Conservation (phyloP, 2,888 invertebrate genomes). For the Slavum lentiscoides region DNA sequence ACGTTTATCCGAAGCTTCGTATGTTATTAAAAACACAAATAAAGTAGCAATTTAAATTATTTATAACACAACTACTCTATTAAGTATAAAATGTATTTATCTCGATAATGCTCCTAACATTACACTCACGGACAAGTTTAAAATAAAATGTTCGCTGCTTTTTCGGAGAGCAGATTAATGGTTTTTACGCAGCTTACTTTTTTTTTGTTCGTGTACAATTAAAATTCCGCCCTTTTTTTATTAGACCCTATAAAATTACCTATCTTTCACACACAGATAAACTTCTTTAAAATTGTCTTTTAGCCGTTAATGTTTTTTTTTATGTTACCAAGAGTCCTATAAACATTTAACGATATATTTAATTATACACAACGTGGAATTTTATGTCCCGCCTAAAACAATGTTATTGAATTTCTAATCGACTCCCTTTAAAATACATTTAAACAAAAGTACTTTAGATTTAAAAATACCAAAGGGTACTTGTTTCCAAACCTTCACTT, state of each 20-base stretch:
- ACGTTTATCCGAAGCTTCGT: background rate
- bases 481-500: too few species aligned
- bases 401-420: too few species aligned
- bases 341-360: too few species aligned
- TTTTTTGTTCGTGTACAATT: background rate
- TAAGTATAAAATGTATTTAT: background rate
- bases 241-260: background rate
- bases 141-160: background rate
- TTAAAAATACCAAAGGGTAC: too few species aligned
- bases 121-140: background rate
- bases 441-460: too few species aligned
- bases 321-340: too few species aligned
- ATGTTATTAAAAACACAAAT: background rate
- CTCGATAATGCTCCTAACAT: background rate
- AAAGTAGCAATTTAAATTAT: background rate
- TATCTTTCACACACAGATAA: background rate
- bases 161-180: background rate
- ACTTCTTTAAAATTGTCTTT: constrained; percentile 2
- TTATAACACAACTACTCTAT: background rate
- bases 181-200: background rate
- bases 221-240: constrained; percentile 3
- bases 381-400: too few species aligned
- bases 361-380: too few species aligned
- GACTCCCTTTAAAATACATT: too few species aligned
- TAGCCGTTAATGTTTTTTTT: background rate